Conservation (phyloP, 2,888 invertebrate genomes). For the Synanthedon myopaeformis region DNA sequence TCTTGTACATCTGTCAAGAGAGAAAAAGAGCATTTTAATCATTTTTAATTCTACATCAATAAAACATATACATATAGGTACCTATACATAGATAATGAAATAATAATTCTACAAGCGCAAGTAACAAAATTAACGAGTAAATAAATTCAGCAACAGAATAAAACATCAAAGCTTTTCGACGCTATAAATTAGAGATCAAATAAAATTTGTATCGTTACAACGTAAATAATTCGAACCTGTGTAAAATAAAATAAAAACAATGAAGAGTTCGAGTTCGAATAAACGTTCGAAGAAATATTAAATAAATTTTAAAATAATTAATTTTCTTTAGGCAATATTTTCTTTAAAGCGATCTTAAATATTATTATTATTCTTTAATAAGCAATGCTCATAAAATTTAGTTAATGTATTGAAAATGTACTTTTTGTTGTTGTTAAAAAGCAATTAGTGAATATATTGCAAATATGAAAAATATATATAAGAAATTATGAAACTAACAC, state of each 20-base stretch:
- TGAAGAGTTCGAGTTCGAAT: background rate
- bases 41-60: background rate
- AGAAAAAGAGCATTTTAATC: slow-evolving; percentile 68
- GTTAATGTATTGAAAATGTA: no score
- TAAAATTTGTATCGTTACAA: background rate
- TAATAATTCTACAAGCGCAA: background rate
- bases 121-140: background rate
- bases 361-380: no score
- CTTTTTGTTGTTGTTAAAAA: no score
- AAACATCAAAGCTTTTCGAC: slow-evolving; percentile 11
- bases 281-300: background rate
- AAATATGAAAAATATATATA: no score
- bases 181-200: background rate
- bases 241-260: background rate
- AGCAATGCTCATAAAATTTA: no score
- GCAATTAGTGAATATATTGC: no score
- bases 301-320: background rate
- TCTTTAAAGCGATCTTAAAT: no score
- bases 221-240: background rate
- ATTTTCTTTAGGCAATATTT: no score
- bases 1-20: slow-evolving; percentile 78
- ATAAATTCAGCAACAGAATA: slow-evolving; percentile 8
- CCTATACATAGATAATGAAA: background rate
- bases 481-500: slow-evolving; percentile 17
- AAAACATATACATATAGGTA: slow-evolving; percentile 6